Evolutionary conservation across 1,140 invertebrate genomes (phyloP).

Genomic region (Chionoecetes opilio): DNA sequence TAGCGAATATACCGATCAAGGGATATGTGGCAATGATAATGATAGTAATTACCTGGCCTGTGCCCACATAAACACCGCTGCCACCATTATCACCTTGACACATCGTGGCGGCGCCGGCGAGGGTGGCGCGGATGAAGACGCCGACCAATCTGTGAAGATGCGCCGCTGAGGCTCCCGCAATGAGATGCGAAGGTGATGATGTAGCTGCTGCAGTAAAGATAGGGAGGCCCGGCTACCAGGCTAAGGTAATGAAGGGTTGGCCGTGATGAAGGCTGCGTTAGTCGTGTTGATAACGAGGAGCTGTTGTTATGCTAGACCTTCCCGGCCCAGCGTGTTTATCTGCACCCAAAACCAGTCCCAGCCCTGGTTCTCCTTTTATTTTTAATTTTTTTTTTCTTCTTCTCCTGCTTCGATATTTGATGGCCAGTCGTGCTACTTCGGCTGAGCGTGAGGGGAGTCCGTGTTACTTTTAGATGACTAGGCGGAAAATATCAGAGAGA

Average conservation of each 20-base stretch:
- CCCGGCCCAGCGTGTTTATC: not conserved
- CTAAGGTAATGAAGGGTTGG: conserved; percentile 54
- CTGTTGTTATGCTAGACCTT: conserved; percentile 6
- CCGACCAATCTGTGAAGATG: conserved; percentile 1
- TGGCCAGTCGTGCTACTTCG: conserved; percentile 15
- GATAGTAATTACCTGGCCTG: conserved; percentile 7
- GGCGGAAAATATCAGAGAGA: conserved; percentile 41
- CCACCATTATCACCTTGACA: conserved; percentile 8
- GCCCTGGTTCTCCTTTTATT: not conserved
- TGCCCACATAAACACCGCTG: conserved; percentile 16
- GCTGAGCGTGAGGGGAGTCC: conserved; percentile 8
- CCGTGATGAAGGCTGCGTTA: conserved; percentile 61
- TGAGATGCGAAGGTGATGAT: conserved; percentile 58
- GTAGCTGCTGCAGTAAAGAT: conserved; percentile 57
- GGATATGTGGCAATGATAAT: conserved; percentile 29
- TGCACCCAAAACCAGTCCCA: not conserved
- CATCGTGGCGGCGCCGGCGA: conserved; percentile 2
- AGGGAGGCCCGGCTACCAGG: conserved; percentile 50
- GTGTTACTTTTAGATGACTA: not conserved
- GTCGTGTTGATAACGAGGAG: conserved; percentile 58
- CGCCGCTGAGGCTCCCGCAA: conserved; percentile 7
- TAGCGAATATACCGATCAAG: conserved; percentile 19
- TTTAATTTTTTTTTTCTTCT: not conserved
- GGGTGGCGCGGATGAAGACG: conserved; percentile 8
- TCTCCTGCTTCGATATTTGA: not conserved